Percentiles rank a stretch among this genome's conserved stretches.
Conservation (phyloP, 2,797 vertebrate species). For the Gymnopithys bicolor region DNA sequence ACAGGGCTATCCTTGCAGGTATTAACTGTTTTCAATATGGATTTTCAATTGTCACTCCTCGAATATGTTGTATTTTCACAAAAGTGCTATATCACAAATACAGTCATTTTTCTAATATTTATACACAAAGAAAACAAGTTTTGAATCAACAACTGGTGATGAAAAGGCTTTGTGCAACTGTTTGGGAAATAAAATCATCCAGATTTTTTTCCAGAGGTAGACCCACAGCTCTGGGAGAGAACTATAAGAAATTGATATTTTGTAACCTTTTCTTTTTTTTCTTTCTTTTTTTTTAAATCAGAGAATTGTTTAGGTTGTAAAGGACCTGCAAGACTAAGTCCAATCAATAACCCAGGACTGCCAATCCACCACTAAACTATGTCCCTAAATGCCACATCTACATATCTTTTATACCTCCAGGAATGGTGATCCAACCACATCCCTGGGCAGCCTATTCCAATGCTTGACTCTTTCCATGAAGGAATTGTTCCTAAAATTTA, state of each 20-base stretch:
- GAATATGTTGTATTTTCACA: not conserved
- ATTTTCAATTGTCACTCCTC: not conserved
- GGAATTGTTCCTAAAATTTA: not conserved
- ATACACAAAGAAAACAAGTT: not conserved
- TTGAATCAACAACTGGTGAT: not conserved
- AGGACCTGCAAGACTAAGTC: not conserved
- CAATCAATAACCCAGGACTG: not conserved
- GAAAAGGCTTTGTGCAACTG: rapidly evolving
- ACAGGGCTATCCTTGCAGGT: not conserved
- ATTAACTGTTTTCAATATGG: not conserved
- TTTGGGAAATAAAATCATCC: not conserved
- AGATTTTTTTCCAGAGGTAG: not conserved
- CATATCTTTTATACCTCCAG: not conserved
- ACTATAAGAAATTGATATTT: not conserved
- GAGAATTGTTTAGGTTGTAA: not conserved
- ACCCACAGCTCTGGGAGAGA: not conserved
- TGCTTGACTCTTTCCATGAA: not conserved
- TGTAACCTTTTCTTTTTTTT: too few species aligned
- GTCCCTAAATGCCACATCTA: not conserved
- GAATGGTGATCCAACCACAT: not conserved
- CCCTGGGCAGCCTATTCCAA: not conserved
- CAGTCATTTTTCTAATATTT: not conserved
- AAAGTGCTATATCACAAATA: not conserved
- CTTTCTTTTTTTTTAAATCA: not conserved
- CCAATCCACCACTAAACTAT: not conserved